These are phyloP conservation scores for Maniola jurtina DNA, from an alignment of 1,140 invertebrate species.

Conservation along the genomic window DNA sequence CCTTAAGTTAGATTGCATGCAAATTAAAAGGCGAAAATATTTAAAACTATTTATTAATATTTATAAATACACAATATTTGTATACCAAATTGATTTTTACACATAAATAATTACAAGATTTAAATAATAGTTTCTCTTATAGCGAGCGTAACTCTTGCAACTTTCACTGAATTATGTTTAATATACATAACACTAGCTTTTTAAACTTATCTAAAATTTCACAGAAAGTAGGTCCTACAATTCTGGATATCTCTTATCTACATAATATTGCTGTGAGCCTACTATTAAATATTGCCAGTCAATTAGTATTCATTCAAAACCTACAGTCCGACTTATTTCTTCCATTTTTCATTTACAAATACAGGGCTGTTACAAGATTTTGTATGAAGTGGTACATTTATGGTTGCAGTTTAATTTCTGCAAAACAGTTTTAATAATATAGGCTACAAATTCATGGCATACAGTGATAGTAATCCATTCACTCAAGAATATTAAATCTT, in stretches of 20 bases:
- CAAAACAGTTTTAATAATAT: no score
- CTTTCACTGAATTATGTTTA: neutral
- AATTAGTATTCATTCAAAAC: neutral
- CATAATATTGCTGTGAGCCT: neutral
- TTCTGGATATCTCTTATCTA: neutral
- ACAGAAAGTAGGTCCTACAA: neutral
- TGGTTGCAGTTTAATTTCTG: no score
- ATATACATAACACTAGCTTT: neutral
- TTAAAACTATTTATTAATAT: slow-evolving; percentile 50
- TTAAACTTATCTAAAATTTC: neutral
- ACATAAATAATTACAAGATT: slow-evolving; percentile 29
- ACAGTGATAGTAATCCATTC: no score
- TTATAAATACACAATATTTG: slow-evolving; percentile 32
- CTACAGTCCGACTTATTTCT: neutral
- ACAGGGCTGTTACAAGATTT: no score
- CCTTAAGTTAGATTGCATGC: no score
- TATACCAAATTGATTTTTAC: slow-evolving; percentile 31
- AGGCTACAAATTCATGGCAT: no score
- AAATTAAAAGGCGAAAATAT: slow-evolving; percentile 16
- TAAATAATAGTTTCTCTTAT: slow-evolving; percentile 16
- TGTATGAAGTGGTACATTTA: no score
- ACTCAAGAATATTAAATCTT: slow-evolving; percentile 16
- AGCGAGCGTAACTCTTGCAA: neutral
- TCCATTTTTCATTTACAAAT: neutral
- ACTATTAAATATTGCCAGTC: neutral